A percentile compares a stretch with the other conserved stretches of the same genome.
phyloP scores from a whole-genome alignment of 2,888 invertebrate species.

The Dolichomitus sp. region DNA sequence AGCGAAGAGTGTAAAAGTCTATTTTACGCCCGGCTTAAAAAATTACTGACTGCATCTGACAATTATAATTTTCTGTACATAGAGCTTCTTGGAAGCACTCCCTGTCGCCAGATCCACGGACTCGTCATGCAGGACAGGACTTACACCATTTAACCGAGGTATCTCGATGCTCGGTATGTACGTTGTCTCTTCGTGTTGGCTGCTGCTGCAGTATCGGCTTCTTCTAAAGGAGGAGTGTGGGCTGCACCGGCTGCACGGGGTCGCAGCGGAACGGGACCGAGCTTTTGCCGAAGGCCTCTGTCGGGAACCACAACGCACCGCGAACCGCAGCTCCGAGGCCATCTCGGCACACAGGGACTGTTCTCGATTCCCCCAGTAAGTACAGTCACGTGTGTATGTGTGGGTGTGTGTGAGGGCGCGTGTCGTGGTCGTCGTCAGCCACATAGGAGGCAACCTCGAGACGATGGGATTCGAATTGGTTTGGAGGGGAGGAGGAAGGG shows the following conservation, averaged over 20 bases:
- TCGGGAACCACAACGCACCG: constrained; percentile 95
- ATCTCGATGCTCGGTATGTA: constrained; percentile 85
- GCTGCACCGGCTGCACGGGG: constrained; percentile 82
- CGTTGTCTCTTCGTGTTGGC: constrained; percentile 83
- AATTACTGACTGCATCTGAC: too few relatives aligned
- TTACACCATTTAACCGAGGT: constrained; percentile 86
- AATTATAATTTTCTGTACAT: background rate
- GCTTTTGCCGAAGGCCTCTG: constrained; percentile 92
- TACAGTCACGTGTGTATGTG: background rate
- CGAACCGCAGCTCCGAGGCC: constrained; percentile 96
- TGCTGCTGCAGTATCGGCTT: constrained; percentile 79
- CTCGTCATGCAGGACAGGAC: constrained; percentile 82
- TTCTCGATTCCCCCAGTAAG: constrained; percentile 62
- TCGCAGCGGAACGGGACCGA: constrained; percentile 68
- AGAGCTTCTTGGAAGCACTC: constrained; percentile 9
- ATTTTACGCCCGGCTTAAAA: too few relatives aligned
- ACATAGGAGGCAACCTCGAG: background rate
- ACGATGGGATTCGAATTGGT: constrained; percentile 22
- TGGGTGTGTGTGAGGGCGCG: background rate
- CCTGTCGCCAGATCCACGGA: constrained; percentile 53
- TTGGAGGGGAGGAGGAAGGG: background rate
- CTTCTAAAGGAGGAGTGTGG: constrained; percentile 80
- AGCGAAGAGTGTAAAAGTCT: too few relatives aligned
- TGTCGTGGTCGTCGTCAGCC: constrained; percentile 1
- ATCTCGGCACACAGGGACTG: constrained; percentile 98